Conservation (phyloP, 2,888 invertebrate genomes). For the Eupithecia vulgata region DNA sequence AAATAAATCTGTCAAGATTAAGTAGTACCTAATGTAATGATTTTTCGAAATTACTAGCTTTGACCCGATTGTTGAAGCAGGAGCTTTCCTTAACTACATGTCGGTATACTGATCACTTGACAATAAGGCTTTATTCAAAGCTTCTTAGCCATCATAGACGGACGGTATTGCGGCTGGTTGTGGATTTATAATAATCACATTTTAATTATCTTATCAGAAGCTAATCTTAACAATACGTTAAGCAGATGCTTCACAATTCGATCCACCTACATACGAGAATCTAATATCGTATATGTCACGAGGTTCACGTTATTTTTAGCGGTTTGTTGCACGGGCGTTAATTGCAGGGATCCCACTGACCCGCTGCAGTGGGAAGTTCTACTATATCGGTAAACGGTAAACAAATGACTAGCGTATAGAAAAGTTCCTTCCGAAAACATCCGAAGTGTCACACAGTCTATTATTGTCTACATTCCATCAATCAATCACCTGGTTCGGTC, state of each 20-base stretch:
- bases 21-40: no score
- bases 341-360: constrained; percentile 11
- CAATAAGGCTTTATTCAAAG: neutral
- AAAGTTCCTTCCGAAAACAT: constrained; percentile 61
- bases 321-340: constrained; percentile 27
- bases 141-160: neutral
- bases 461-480: constrained; percentile 72
- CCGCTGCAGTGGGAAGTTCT: neutral
- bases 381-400: constrained; percentile 13
- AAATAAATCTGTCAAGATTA: neutral
- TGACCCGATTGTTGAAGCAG: neutral
- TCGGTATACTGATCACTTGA: neutral
- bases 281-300: constrained; percentile 46
- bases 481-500: constrained; percentile 73
- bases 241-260: constrained; percentile 29
- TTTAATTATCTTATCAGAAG: constrained; percentile 18
- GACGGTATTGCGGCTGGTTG: neutral
- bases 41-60: neutral
- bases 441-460: constrained; percentile 61
- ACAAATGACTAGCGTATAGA: constrained; percentile 36
- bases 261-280: constrained; percentile 35
- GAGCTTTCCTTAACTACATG: neutral
- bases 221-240: neutral
- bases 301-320: constrained; percentile 49
- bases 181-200: neutral